Base-by-base conservation (phyloP, 2,888 invertebrate genomes). In the Eumerus sabulonum region DNA sequence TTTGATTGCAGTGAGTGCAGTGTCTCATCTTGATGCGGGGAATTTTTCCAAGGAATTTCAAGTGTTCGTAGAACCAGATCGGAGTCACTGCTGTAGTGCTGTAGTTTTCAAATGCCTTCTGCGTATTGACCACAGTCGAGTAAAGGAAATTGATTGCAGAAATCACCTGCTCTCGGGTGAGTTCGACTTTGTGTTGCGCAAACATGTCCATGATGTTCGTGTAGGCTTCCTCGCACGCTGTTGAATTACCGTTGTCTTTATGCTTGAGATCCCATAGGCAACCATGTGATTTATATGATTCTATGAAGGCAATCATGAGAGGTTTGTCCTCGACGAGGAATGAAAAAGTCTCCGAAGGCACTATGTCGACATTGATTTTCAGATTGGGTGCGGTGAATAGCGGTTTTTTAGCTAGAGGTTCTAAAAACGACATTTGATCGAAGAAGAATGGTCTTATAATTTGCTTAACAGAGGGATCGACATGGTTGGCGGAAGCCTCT, bases 1-100 rank as follows among this genome's bases (percentile, higher is more conserved):
- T 38, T 18, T 76, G 68, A 38, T 63, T 57, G 35, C 76, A 76
- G 36, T 76, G 76, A 1, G 40, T 48, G n/a, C 76, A 76, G 42
- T 63, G 53, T 11, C 47, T 63, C 1, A 53, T 57, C 12, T 44
- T 62, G 5, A 13, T 51, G 1, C 42, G 50, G 1, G 63, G 35
- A 17, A 63, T 36, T 40, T 50, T 70, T 0, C 47, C 53, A 1
- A 76, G 63, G 19, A 76, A 76, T 14, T 53, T 9, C 0, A 76
- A 40, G 3, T 53, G 51, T 35, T 76, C 68, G 27, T 70, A 76
- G 9, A 76, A 64, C 76, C 76, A 76, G 1, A 62, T 9, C 0
- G 13, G 36, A 40, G 40, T 40, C 1, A 35, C 11, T 3, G 63
- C 51, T 7, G 27, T 9, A 11, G 9, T 12, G 16, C 36, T 19